Conservation (phyloP, 2,113 vertebrate genomes). For the Columba janthina region DNA sequence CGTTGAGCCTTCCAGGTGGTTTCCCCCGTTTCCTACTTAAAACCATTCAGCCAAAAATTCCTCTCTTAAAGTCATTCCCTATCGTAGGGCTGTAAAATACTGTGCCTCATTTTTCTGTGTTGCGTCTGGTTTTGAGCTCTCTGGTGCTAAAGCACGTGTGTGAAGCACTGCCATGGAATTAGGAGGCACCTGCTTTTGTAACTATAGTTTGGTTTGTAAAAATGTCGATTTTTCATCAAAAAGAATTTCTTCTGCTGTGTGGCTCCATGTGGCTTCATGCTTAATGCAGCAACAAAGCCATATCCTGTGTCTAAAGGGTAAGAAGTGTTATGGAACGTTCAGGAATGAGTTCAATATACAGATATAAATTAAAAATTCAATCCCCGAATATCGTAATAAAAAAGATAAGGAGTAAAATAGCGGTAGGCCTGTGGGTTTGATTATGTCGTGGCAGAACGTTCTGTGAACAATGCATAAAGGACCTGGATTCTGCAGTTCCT, state of each 20-base stretch:
- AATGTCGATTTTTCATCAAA: background rate
- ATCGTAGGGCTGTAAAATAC: background rate
- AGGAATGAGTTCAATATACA: conserved; percentile 4
- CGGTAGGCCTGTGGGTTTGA: background rate
- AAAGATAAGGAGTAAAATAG: background rate
- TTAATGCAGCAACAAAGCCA: background rate
- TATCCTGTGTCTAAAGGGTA: background rate
- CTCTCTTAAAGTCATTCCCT: background rate
- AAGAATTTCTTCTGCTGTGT: background rate
- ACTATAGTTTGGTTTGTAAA: background rate
- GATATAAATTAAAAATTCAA: background rate
- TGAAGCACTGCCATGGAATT: background rate
- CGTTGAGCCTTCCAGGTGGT: too few species aligned
- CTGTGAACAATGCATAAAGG: background rate
- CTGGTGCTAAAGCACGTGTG: background rate
- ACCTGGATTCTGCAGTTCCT: background rate
- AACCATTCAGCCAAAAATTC: background rate
- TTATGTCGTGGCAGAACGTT: background rate
- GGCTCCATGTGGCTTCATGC: background rate
- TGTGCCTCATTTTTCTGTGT: background rate
- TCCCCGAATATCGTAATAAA: background rate
- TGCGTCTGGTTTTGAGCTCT: background rate
- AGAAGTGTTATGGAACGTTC: background rate
- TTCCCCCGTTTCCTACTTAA: too few species aligned
- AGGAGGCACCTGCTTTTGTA: background rate